Conservation (phyloP, 2,113 vertebrate genomes). For the Lota lota region DNA sequence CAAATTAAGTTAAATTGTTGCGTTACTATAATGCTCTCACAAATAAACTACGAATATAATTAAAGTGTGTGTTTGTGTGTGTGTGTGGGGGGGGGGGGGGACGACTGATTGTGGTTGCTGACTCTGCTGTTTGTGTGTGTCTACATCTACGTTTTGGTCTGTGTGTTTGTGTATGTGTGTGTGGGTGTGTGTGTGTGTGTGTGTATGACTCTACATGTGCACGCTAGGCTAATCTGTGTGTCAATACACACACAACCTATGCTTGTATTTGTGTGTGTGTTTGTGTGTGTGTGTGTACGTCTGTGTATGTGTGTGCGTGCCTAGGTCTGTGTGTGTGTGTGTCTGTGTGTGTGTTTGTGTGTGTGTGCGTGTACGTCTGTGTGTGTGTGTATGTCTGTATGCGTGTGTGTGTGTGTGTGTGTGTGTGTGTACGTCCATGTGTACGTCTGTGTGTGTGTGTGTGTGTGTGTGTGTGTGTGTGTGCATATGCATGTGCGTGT, state of each 20-base stretch:
- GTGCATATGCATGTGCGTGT: conserved; percentile 25
- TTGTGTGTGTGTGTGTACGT: not conserved
- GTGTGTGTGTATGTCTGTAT: not conserved
- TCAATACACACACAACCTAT: not conserved
- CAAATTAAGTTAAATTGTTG: too few species aligned
- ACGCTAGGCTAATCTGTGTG: not conserved
- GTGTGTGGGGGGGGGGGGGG: too few species aligned
- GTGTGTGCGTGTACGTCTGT: not conserved
- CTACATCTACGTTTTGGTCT: conserved; percentile 5
- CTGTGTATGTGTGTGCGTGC: not conserved
- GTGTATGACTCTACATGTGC: not conserved
- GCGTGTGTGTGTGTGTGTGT: not conserved
- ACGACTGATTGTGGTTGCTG: too few species aligned
- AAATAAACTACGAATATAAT: too few species aligned
- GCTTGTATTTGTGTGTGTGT: not conserved
- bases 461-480: conserved; percentile 23
- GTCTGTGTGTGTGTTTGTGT: not conserved
- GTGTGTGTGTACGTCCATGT: not conserved
- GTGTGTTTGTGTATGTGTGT: conserved; percentile 36
- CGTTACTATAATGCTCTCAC: too few species aligned
- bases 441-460: conserved; percentile 8
- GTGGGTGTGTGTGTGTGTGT: conserved; percentile 17
- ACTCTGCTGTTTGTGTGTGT: not conserved
- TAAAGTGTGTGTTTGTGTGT: too few species aligned
- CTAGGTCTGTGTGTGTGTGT: not conserved